phyloP scores from a whole-genome alignment of 2,113 vertebrate species.

The Empidonax traillii region DNA sequence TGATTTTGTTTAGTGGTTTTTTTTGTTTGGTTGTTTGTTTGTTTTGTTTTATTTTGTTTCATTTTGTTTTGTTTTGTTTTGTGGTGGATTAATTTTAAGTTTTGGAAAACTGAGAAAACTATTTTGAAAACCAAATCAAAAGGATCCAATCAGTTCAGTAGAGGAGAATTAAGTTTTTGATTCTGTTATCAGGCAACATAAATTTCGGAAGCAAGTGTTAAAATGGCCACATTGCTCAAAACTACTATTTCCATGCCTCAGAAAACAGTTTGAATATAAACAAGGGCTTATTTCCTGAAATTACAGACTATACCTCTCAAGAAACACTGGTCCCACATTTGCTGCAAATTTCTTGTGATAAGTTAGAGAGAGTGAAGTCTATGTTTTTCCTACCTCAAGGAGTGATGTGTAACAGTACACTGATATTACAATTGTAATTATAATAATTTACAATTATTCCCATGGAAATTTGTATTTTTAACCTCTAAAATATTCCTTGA shows the following conservation, averaged over 20 bases:
- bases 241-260: not conserved
- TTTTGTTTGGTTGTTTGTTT: not conserved
- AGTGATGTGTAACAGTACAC: not conserved
- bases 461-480: not conserved
- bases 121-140: not conserved
- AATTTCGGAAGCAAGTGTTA: not conserved
- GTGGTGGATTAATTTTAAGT: not conserved
- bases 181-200: not conserved
- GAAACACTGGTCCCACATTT: not conserved
- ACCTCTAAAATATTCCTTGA: not conserved
- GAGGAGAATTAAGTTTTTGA: not conserved
- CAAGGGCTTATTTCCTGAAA: not conserved
- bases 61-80: not conserved
- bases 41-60: not conserved
- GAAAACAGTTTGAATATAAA: not conserved
- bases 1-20: not conserved
- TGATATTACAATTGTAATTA: not conserved
- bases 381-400: not conserved
- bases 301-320: not conserved
- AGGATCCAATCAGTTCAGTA: not conserved
- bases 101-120: not conserved
- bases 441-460: not conserved
- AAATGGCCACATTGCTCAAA: not conserved
- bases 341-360: not conserved
- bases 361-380: not conserved